Percentiles rank a stretch among this genome's conserved stretches.
These are phyloP conservation scores for Brachionus rubens DNA, from an alignment of 1,140 invertebrate species.

Conservation along the genomic window DNA sequence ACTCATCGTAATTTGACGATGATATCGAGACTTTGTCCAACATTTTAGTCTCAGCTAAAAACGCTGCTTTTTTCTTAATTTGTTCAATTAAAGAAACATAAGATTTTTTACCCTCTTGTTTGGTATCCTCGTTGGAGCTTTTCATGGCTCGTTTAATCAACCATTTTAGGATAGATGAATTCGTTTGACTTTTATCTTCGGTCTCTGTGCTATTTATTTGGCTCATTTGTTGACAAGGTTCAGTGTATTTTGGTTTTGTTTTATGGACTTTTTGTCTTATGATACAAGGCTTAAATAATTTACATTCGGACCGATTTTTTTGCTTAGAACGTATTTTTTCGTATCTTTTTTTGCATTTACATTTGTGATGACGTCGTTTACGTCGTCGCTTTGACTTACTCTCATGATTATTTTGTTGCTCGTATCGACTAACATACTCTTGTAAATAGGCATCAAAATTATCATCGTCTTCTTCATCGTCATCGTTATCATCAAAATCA, in stretches of 20 bases:
- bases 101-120: background rate
- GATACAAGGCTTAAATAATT: constrained; percentile 8
- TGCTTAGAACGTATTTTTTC: background rate
- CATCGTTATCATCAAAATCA: background rate
- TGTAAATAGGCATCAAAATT: constrained; percentile 43
- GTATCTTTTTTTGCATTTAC: background rate
- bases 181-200: background rate
- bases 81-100: constrained; percentile 17
- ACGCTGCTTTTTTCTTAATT: constrained; percentile 13
- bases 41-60: constrained; percentile 44
- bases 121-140: background rate
- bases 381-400: background rate
- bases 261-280: background rate
- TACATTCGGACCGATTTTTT: background rate
- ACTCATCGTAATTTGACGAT: constrained; percentile 33
- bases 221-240: background rate
- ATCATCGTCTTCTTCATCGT: constrained; percentile 37
- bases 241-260: background rate
- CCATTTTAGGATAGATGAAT: constrained; percentile 19
- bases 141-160: constrained; percentile 14
- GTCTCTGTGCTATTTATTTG: background rate
- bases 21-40: constrained; percentile 37
- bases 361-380: background rate
- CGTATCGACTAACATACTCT: constrained; percentile 28
- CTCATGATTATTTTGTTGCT: constrained; percentile 9